Base-by-base conservation (phyloP, 2,797 vertebrate species). In the Diceros bicornis region DNA sequence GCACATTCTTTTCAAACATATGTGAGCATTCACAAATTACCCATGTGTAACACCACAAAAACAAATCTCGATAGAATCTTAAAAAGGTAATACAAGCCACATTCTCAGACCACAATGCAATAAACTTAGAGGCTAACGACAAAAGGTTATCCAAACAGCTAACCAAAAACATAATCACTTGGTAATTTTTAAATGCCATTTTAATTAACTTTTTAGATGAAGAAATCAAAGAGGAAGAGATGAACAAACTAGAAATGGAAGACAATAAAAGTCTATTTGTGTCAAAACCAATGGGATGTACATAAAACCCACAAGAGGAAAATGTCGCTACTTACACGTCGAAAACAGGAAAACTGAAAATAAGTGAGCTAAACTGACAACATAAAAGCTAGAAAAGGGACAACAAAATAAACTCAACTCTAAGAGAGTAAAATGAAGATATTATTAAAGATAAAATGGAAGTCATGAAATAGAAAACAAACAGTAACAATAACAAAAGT, bases 221-320 rank as follows among this genome's bases (percentile, higher is more conserved):
- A 79, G 81, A 85, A 66, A 55, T 77, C 27, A 29, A 66, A 81
- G 52, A 74, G 78, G 74, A 74, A 81, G 57, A 37, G 17, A 81
- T 50, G n/a, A 86, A 59, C 57, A 81, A 50, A n/a, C 89, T 57
- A 68, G 20, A 89, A 90, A 85, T 79, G 64, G 47, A 92, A 41
- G 37, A 79, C 44, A 21, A 12, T 41, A 16, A 64, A 79, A 50
- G 4, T 7, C 16, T 88, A 37, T 92, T 82, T 5, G 0, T 50
- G n/a, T 74, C 47, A 68, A 41, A 88, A 68, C 32, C n/a, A 81
- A 25, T n/a, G 47, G 47, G 25, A 34, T 44, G 27, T 50, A 75
- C 32, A 57, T 41, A 79, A 72, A 66, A 88, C 57, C 74, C 34
- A 52, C 64, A 81, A n/a, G n/a, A 82, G 41, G 32, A 66, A 44